These are phyloP conservation scores for Chascanopsetta lugubris DNA, from an alignment of 2,113 vertebrate species.

Conservation along the genomic window DNA sequence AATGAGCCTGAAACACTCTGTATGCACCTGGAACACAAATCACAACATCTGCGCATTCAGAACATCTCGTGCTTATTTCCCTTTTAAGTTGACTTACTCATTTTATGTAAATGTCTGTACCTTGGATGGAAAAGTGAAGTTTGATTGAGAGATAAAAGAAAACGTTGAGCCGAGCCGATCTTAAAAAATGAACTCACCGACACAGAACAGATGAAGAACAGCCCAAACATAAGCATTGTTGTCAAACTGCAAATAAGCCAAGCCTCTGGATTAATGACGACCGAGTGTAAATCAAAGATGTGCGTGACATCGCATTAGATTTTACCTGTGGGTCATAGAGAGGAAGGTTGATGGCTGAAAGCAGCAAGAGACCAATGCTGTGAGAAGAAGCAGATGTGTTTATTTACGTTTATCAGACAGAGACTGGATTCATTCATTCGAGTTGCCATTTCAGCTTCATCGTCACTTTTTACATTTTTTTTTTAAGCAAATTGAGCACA, in stretches of 20 bases:
- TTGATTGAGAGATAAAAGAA: too few relatives aligned
- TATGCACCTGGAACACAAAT: conserved; percentile 83
- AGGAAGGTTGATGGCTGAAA: conserved; percentile 85
- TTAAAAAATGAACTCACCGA: too few relatives aligned
- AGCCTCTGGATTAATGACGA: neutral
- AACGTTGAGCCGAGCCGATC: too few relatives aligned
- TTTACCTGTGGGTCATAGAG: conserved; percentile 86
- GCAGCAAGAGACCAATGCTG: conserved; percentile 84
- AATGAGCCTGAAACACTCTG: conserved; percentile 83
- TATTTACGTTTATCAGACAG: too few relatives aligned
- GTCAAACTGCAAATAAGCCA: conserved; percentile 83
- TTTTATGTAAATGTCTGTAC: neutral
- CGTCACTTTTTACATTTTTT: neutral
- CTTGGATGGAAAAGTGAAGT: too few relatives aligned
- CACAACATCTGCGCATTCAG: neutral
- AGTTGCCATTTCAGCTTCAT: neutral
- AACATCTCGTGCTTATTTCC: neutral
- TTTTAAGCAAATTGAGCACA: neutral
- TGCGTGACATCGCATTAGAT: neutral
- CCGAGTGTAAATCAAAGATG: neutral
- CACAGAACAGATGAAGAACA: conserved; percentile 85
- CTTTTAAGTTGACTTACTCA: neutral
- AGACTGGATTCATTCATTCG: too few relatives aligned
- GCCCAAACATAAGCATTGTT: conserved; percentile 89
- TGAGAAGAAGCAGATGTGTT: neutral